Evolutionary conservation across 2,113 vertebrate genomes (phyloP), one percentile per base, ranked within the genome.

Genomic region (Anser cygnoides): DNA sequence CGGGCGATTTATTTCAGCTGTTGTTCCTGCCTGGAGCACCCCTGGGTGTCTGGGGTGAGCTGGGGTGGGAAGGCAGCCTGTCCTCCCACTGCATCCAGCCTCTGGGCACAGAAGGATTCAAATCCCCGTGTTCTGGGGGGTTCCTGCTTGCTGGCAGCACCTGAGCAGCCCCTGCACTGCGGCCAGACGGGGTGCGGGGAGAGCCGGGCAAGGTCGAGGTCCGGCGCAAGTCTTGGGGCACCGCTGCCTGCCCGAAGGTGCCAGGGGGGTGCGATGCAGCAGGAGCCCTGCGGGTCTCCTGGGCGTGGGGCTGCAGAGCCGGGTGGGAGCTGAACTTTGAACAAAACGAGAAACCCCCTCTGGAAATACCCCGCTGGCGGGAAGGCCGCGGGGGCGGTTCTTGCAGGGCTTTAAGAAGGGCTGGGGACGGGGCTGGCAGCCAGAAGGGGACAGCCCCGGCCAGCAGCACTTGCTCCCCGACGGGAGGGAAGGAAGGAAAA

Each of bases 331-430:
- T 3, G 0, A 46, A 39, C 58, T 81, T 87, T 62, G 66, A 85
- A 78, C 7, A 23, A 66, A 43, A 68, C 15, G 52, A 66, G 70
- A 87, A 92, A 39, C 3, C 63, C 92, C 82, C 70, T 80, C 74
- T 96, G 96, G 95, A 96, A 96, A 93, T 93, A 86, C 93, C 90
- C 95, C 31, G 76, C 0, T 28, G 62, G 10, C 67, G 75, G 93
- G 91, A 74, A 86, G 74, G 31, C 22, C 3, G 4, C 10, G 21
- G 63, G 52, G 95, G 90, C 57, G 94, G 91, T 66, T 91, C 84
- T 91, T 78, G 13, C 8, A 11, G 76, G 33, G 63, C 31, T 95
- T 87, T 96, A 97, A 97, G 86, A 96, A 82, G 78, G 46, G 76
- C 46, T 62, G 91, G 62, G 65, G 22, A 50, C 1, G 3, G 65